phyloP scores from a whole-genome alignment of 2,113 vertebrate genomes.

The Ochotona curzoniae region DNA sequence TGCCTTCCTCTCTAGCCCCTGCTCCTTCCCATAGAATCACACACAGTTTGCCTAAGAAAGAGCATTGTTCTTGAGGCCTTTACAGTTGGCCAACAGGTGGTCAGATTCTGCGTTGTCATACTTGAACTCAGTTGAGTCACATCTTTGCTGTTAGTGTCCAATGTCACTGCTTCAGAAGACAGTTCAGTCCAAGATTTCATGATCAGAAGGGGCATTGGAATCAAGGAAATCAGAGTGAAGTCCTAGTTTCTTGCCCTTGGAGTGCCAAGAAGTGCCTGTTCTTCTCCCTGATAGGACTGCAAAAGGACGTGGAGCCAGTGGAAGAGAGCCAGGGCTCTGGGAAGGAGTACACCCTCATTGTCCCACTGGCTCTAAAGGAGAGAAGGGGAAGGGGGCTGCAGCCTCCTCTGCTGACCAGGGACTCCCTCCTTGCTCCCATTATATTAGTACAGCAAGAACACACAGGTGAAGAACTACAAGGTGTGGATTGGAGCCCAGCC shows the following conservation, averaged over 20 bases:
- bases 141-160: background rate
- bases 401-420: background rate
- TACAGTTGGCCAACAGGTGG: background rate
- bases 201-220: background rate
- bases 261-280: background rate
- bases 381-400: background rate
- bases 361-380: background rate
- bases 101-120: background rate
- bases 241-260: background rate
- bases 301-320: background rate
- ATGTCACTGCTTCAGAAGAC: background rate
- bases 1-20: background rate
- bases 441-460: background rate
- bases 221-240: background rate
- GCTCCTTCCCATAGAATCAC: background rate
- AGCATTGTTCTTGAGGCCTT: background rate
- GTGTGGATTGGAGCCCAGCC: background rate
- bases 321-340: background rate
- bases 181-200: background rate
- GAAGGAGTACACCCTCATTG: background rate
- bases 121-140: background rate
- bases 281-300: accelerated
- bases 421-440: background rate
- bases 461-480: background rate
- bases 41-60: background rate